Evolutionary conservation across 2,797 vertebrate species (phyloP).

Genomic region (Strix occidentalis): DNA sequence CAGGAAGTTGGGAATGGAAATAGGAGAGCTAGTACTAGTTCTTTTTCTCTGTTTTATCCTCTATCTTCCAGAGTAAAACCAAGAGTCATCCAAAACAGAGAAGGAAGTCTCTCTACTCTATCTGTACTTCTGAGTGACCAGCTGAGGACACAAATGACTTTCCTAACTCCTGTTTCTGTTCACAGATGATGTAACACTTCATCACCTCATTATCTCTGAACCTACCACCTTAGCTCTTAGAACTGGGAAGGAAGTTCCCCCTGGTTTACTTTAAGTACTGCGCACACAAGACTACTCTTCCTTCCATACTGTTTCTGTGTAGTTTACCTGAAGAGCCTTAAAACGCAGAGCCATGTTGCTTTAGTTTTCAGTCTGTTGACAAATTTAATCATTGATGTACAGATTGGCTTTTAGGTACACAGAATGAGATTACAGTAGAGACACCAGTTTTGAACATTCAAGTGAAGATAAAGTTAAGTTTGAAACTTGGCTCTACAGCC

Average conservation of each 20-base stretch:
- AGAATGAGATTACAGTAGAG: conserved; percentile 8
- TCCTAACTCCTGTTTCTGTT: background rate
- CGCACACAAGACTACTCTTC: background rate
- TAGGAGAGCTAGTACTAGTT: background rate
- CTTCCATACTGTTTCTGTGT: background rate
- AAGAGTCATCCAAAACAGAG: background rate
- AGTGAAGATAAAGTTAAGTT: background rate
- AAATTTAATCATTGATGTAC: conserved; percentile 26
- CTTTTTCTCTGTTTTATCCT: background rate
- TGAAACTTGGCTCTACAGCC: background rate
- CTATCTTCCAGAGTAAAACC: background rate
- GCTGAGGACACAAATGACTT: background rate
- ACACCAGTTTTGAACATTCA: background rate
- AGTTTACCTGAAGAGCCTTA: background rate
- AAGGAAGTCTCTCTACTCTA: background rate
- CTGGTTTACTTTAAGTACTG: background rate
- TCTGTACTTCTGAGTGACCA: background rate
- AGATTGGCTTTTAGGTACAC: conserved; percentile 3
- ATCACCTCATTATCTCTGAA: background rate
- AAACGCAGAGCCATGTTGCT: background rate
- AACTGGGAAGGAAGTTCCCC: background rate
- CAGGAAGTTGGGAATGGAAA: background rate
- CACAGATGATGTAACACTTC: background rate
- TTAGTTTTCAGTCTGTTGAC: background rate
- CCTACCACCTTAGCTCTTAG: background rate